Percentiles rank a stretch among this genome's conserved stretches.
Conservation (phyloP, 2,113 vertebrate genomes). For the human (Homo sapiens) region DNA sequence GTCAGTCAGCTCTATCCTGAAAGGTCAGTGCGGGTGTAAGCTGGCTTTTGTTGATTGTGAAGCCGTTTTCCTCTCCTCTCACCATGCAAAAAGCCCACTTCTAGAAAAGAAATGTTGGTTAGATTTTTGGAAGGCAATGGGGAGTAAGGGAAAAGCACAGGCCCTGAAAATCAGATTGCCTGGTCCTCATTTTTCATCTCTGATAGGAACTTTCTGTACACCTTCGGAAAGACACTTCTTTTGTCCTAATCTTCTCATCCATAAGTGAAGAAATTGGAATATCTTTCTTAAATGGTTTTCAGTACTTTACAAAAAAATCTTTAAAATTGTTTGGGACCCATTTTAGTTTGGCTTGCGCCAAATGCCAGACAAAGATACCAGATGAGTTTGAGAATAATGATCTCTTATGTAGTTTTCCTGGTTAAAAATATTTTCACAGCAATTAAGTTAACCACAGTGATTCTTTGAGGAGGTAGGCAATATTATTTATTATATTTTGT, state of each 20-base stretch:
- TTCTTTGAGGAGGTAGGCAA: background rate
- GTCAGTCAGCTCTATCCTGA: conserved; percentile 97
- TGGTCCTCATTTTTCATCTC: background rate
- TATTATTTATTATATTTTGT: conserved; percentile 8
- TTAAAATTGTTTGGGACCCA: background rate
- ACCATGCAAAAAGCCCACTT: background rate
- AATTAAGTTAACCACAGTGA: conserved; percentile 6
- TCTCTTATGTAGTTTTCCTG: background rate
- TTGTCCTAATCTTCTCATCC: background rate
- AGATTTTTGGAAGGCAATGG: conserved; percentile 25
- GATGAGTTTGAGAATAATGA: conserved; percentile 36
- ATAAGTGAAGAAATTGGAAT: background rate
- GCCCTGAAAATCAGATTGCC: background rate
- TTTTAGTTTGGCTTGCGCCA: background rate
- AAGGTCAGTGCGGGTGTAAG: conserved; percentile 85
- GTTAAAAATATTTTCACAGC: conserved; percentile 37
- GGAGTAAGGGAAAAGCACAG: background rate
- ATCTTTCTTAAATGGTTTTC: background rate
- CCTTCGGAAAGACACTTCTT: background rate
- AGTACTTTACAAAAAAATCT: background rate
- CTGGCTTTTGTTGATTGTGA: background rate
- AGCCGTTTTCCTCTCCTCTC: background rate
- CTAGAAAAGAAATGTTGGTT: background rate
- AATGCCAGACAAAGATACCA: background rate
- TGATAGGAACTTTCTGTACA: background rate